A percentile compares a stretch with the other conserved stretches of the same genome.
phyloP scores from a whole-genome alignment of 2,797 vertebrate species.

The Myiothlypis coronata region DNA sequence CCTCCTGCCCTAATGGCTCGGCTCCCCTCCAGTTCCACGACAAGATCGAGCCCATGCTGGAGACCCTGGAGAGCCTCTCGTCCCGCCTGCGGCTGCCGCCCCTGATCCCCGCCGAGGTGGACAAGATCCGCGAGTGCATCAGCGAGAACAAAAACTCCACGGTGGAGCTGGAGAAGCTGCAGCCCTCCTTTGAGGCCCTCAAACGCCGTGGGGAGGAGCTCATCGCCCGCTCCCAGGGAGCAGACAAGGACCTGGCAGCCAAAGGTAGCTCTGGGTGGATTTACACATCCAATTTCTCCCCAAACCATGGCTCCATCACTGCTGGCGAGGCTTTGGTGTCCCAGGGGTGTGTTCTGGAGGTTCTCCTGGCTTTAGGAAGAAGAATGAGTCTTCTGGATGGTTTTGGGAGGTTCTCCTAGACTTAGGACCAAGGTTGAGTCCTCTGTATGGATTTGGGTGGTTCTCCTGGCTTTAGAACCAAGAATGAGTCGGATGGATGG shows the following conservation, averaged over 20 bases:
- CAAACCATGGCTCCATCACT: fast-evolving
- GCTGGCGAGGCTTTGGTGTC: not conserved
- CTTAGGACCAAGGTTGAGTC: fast-evolving
- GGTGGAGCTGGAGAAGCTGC: conserved; percentile 94
- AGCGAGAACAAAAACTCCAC: conserved; percentile 88
- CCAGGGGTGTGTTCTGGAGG: not conserved
- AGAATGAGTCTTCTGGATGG: not conserved
- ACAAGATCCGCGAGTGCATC: conserved; percentile 98
- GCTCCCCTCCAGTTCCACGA: conserved; percentile 87
- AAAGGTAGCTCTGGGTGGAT: conserved; percentile 77
- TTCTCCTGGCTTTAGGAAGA: not conserved
- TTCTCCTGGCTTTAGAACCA: not conserved
- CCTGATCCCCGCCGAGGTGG: conserved; percentile 93
- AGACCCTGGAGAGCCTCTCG: conserved; percentile 89
- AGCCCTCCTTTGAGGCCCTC: conserved; percentile 93
- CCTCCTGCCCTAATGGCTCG: not conserved
- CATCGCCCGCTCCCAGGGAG: conserved; percentile 84
- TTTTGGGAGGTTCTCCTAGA: not conserved
- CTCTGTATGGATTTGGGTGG: not conserved
- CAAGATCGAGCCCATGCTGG: conserved; percentile 97
- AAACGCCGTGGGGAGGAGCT: conserved; percentile 92
- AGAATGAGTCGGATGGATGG: not conserved
- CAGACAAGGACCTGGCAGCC: conserved; percentile 89
- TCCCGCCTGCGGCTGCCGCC: conserved; percentile 89
- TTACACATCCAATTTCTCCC: fast-evolving